Evolutionary conservation across 2,888 invertebrate genomes (phyloP), one percentile per base, ranked within the genome.

Genomic region (Mayetiola destructor): DNA sequence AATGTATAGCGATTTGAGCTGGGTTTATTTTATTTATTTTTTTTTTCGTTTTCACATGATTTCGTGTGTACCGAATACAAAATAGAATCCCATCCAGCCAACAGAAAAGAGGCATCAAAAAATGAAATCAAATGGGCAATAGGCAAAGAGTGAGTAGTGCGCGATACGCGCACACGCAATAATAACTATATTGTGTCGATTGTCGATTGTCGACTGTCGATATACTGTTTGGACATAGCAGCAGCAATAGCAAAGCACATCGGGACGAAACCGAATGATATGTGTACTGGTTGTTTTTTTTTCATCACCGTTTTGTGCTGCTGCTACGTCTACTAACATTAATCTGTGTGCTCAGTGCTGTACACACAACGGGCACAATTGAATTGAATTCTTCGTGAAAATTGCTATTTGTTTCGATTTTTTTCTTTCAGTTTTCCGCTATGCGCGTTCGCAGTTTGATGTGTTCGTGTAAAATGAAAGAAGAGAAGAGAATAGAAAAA

Each of bases 111-210:
- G n/a, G n/a, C 21, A 42, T 23, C 42, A 42, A 23, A 10, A 23
- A 21, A 4, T 42, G 42, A 21, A 42, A 42, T 10, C 6, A 21
- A 48, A 23, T 32, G 6, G 32, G 23, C 21, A 48, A 23, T 32
- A 9, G 32, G 23, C 21, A 23, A 42, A 23, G 21, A 42, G 48
- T 48, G 48, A 48, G 48, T n/a, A 48, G 48, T 48, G 48, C 27
- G 48, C 48, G 48, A 48, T 48, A 48, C 48, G 48, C 48, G 48
- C 48, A 48, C 48, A 48, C 48, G 48, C 48, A 48, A 48, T 48
- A 48, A 48, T 48, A 48, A 48, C 48, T 48, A 48, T 48, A 48
- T 48, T 48, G 48, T n/a, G n/a, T 48, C 20, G 48, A 27, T n/a
- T n/a, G n/a, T n/a, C n/a, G n/a, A n/a, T n/a, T n/a, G n/a, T n/a